Conservation (phyloP, 2,888 invertebrate genomes). For the Catocala sponsa region DNA sequence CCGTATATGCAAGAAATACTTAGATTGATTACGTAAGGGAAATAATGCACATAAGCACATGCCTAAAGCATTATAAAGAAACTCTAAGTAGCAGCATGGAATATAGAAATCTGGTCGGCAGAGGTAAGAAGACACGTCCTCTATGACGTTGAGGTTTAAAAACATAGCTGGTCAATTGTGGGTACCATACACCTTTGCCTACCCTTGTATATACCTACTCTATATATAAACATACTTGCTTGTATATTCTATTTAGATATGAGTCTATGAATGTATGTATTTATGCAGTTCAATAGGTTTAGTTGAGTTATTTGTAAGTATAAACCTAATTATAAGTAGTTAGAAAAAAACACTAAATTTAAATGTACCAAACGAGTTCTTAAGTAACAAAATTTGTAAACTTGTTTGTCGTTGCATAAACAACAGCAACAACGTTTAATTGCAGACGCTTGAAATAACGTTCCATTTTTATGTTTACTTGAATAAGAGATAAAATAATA, state of each 20-base stretch:
- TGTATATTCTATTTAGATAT: too few species aligned
- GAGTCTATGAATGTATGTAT: too few species aligned
- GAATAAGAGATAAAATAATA: not conserved
- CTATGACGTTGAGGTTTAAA: too few species aligned
- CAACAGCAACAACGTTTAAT: constrained; percentile 7
- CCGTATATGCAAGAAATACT: constrained; percentile 24
- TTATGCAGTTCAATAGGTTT: too few species aligned
- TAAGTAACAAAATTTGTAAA: constrained; percentile 9
- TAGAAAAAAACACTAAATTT: not conserved
- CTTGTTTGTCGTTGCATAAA: constrained; percentile 12
- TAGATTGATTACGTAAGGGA: constrained; percentile 24
- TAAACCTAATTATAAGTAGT: constrained; percentile 2
- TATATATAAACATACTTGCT: too few species aligned
- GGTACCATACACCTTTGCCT: too few species aligned
- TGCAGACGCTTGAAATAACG: not conserved
- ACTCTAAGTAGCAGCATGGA: too few species aligned
- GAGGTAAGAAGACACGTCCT: too few species aligned
- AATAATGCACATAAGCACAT: constrained; percentile 9
- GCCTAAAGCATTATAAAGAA: not conserved
- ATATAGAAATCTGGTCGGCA: too few species aligned
- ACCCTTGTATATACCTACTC: too few species aligned
- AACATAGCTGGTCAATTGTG: too few species aligned
- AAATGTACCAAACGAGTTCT: constrained; percentile 1
- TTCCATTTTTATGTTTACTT: not conserved
- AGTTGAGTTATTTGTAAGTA: not conserved